These are phyloP conservation scores for Synergus japonicus DNA, from an alignment of 2,888 invertebrate genomes.

Conservation along the genomic window DNA sequence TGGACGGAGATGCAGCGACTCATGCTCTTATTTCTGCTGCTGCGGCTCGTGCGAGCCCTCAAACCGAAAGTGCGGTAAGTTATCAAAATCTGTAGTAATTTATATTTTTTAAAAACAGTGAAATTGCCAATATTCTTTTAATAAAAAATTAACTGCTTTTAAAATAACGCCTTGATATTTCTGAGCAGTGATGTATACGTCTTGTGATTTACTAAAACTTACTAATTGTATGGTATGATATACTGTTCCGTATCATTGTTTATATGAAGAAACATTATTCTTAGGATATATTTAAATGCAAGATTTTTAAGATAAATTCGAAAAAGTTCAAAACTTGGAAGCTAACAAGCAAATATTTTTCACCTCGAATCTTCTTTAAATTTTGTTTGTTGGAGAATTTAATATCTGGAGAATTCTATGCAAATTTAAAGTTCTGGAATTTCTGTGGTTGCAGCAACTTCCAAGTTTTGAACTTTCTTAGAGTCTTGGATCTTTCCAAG, in stretches of 20 bases:
- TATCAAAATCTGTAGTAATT: not conserved
- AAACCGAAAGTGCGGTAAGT: conserved; percentile 84
- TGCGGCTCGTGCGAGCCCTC: conserved; percentile 83
- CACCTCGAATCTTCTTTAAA: not conserved
- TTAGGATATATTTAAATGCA: not conserved
- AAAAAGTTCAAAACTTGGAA: not conserved
- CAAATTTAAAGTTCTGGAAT: not conserved
- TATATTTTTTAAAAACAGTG: not conserved
- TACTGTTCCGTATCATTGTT: not conserved
- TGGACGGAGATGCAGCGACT: conserved; percentile 82
- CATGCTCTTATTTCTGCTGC: conserved; percentile 79
- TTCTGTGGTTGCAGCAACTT: not conserved
- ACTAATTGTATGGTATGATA: conserved; percentile 1
- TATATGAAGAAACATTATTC: not conserved
- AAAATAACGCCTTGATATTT: not conserved
- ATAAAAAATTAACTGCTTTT: not conserved
- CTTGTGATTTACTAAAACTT: conserved; percentile 1
- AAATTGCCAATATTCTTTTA: not conserved
- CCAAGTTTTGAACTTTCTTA: not conserved
- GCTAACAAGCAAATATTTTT: no score
- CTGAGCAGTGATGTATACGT: not conserved
- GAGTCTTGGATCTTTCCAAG: not conserved
- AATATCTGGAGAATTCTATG: not conserved
- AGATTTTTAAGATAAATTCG: not conserved
- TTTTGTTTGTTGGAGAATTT: not conserved